Evolutionary conservation across 1,140 invertebrate species (phyloP), one percentile per base, ranked within the genome.

Genomic region (Drosophila parvula): DNA sequence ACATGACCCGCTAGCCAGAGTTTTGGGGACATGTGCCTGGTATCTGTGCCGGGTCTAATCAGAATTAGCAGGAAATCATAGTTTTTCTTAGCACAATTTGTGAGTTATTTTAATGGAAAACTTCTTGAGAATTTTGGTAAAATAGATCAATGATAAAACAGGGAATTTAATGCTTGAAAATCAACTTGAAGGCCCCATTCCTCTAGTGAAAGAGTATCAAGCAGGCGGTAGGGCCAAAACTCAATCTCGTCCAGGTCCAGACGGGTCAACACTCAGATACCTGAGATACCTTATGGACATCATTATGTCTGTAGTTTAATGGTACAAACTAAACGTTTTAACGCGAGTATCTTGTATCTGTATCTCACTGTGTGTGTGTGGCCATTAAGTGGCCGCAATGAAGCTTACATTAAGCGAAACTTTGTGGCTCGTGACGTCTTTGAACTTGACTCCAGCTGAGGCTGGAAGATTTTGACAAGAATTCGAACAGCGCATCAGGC

Each of bases 341-440:
- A 44, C 51, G 74, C 48, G 51, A 27, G 77, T 61, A 60, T 71
- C 61, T 65, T 32, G 30, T 55, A 59, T 50, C 32, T 68, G 40
- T 65, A 44, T 45, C 18, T 64, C n/a, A n/a, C 27, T 50, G 4
- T 50, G n/a, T 50, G 36, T 70, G 56, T 71, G 63, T 67, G 74
- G 62, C 55, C 71, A 79, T 84, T 78, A 78, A 85, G 45, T 76
- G 67, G 32, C 48, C 71, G 57, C 59, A 64, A 86, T 65, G 59
- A 48, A 75, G 43, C 53, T 65, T 68, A 75, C 64, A 73, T 68
- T 63, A 67, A 75, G 53, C 79, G 11, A 77, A 74, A 82, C 65
- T 88, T 79, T 79, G 79, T 83, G 71, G 65, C 83, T 88, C 71
- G 82, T 74, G 53, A 86, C 80, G 79, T 77, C 76, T 86, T 82